Base-by-base conservation (phyloP, 2,113 vertebrate genomes). In the Psophia crepitans region DNA sequence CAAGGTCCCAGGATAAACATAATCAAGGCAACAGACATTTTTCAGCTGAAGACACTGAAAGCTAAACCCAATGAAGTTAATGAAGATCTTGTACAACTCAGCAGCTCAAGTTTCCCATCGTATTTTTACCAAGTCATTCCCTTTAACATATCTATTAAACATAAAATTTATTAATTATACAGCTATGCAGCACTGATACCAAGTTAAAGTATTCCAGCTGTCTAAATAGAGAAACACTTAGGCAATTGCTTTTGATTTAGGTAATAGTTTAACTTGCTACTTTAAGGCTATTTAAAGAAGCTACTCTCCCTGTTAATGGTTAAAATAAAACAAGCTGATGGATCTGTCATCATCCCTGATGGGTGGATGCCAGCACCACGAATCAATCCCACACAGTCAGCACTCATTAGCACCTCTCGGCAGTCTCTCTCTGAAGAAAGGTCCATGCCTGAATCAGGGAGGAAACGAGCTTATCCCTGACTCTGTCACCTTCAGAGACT, bases 221-320 rank as follows among this genome's bases (percentile, higher is more conserved):
- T 90, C 95, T 68, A 96, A 96, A 96, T 53, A 95, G 63, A 41
- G 41, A 60, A 87, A 95, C 85, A 79, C 37, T 84, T 66, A 79
- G 64, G 57, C 33, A 75, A 93, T 89, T 82, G 82, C 69, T 97
- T 97, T 94, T 85, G 49, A 85, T 77, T 94, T 91, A 78, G 86
- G 76, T 53, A 95, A 86, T 54, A 93, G 89, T 93, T 95, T 92
- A 73, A 84, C 89, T 96, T 88, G 77, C 92, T 89, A 51, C 84
- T 96, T 79, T n/a, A 54, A 56, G 15, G 44, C 17, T 65, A 44
- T 90, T 97, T 95, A 87, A 95, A 93, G 91, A 96, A 87, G 84
- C 24, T 13, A 14, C 51, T 71, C 14, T 71, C 24, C 65, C 35
- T 53, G 6, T 32, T 81, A 77, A 74, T 24, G 33, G 24, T 60